Base-by-base conservation (phyloP, 1,140 invertebrate genomes). In the Drosophila subobscura region DNA sequence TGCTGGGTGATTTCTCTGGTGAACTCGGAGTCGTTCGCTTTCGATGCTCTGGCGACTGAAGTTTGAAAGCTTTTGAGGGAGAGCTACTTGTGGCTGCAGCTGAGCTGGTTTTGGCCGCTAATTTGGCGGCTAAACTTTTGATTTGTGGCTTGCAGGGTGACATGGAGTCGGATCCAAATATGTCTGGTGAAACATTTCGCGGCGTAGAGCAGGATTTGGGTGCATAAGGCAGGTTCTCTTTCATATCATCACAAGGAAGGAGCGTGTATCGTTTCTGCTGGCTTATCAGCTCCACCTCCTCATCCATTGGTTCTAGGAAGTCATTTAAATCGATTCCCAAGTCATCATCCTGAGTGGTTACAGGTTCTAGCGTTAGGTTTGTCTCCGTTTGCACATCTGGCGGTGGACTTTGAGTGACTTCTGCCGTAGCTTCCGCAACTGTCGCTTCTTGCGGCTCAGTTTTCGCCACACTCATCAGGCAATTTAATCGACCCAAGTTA, bases 231-330 rank as follows among this genome's bases (percentile, higher is more conserved):
- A 33, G 6, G 7, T 45, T 76, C 22, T 58, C 52, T 6, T 61
- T 52, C 0, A 27, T 6, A 42, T 46, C 54, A 2, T 4, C 20
- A 6, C 1, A 44, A 5, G 42, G 45, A 5, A 20, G 40, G n/a
- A 4, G 23, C 6, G 16, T 47, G 20, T 45, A 0, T 33, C 49
- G 46, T 27, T 50, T 22, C 23, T 29, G 29, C 16, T 44, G 23
- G 25, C 57, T 37, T 8, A 68, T 61, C 8, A 88, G 8, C 20
- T 25, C 33, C 2, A 77, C 41, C 53, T 90, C 89, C 51, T 90
- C 81, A 0, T 77, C 76, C 64, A 90, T 70, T 20, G 89, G 89
- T 23, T 89, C 75, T 6, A 89, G 47, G 41, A 90, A 90, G 33
- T 72, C 77, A 50, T 89, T 56, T n/a, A 89, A 65, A 70, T 91